Evolutionary conservation across 1,140 invertebrate species (phyloP).

Genomic region (Nixonia krombeini): DNA sequence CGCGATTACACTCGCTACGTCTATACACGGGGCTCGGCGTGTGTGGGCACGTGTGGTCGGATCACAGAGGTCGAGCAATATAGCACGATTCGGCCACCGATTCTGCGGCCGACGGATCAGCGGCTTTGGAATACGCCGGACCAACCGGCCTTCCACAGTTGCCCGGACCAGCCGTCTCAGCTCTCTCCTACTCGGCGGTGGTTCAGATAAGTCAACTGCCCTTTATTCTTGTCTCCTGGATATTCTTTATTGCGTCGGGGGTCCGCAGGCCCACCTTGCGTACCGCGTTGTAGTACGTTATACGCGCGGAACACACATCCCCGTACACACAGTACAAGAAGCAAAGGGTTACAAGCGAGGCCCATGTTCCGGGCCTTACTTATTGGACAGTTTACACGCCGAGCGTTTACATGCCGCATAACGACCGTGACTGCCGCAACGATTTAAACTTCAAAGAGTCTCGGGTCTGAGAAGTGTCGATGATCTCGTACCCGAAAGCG

Average conservation of each 20-base stretch:
- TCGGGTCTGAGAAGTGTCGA: conserved; percentile 1
- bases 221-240: conserved; percentile 64
- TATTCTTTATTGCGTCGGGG: conserved; percentile 61
- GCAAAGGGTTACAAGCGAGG: conserved; percentile 50
- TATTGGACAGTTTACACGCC: conserved; percentile 69
- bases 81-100: conserved; percentile 56
- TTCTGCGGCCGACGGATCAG: conserved; percentile 35
- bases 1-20: conserved; percentile 12
- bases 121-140: conserved; percentile 10
- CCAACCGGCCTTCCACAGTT: no score
- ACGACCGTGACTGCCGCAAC: not conserved
- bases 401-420: conserved; percentile 47
- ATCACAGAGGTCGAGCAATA: conserved; percentile 62
- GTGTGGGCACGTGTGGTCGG: conserved; percentile 57
- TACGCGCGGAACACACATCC: conserved; percentile 42
- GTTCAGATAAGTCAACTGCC: conserved; percentile 65
- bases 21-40: conserved; percentile 23
- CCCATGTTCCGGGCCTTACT: conserved; percentile 60
- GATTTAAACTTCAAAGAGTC: not conserved
- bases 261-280: conserved; percentile 23
- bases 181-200: conserved; percentile 30
- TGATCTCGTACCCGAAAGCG: no score
- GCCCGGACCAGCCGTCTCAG: conserved; percentile 9
- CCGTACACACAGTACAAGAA: conserved; percentile 63
- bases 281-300: conserved; percentile 46